These are phyloP conservation scores for Euthynnus affinis DNA, from an alignment of 2,797 vertebrate genomes.

Conservation along the genomic window DNA sequence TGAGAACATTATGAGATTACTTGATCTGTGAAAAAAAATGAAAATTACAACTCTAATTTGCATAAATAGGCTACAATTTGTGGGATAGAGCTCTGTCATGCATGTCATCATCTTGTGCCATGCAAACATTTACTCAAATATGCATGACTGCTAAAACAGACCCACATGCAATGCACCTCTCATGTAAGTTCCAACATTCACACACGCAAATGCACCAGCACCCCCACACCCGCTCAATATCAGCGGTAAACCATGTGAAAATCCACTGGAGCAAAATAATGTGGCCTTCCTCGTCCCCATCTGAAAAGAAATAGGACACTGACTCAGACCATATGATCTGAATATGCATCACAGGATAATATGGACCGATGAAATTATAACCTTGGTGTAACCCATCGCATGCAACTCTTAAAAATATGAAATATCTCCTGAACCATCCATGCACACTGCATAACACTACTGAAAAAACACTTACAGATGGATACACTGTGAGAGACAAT, in stretches of 20 bases:
- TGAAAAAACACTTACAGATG: constrained; percentile 6
- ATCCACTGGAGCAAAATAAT: constrained; percentile 48
- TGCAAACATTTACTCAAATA: constrained; percentile 62
- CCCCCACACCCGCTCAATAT: constrained; percentile 28
- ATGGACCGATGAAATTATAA: neutral
- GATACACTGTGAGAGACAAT: neutral
- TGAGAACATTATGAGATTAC: neutral
- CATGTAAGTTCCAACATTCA: constrained; percentile 31
- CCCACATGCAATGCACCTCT: constrained; percentile 55
- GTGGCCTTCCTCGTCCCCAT: constrained; percentile 12
- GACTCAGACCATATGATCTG: constrained; percentile 35
- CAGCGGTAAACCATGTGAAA: constrained; percentile 34
- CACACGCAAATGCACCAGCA: constrained; percentile 43
- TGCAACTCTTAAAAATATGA: neutral
- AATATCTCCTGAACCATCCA: neutral
- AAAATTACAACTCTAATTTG: constrained; percentile 14
- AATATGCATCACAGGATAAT: neutral
- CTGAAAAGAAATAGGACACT: constrained; percentile 35
- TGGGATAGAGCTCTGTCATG: constrained; percentile 30
- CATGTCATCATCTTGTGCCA: constrained; percentile 55
- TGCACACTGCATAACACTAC: neutral
- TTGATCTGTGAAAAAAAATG: neutral
- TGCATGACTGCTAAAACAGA: constrained; percentile 67
- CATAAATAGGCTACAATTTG: constrained; percentile 32
- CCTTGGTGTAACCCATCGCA: neutral